phyloP scores from a whole-genome alignment of 2,888 invertebrate species.

The Seira sanloemensis region DNA sequence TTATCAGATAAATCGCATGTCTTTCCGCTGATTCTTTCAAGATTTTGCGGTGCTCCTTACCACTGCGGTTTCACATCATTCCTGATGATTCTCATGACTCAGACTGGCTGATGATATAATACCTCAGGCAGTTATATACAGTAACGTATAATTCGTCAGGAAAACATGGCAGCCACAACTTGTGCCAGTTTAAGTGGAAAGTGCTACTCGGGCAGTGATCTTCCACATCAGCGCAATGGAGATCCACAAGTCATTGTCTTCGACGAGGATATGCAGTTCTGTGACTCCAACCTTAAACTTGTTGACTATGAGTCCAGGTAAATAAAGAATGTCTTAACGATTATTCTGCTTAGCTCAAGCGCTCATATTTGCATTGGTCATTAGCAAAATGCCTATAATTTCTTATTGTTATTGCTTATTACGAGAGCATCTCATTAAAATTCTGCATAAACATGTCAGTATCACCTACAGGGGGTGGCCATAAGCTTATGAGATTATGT shows the following conservation, averaged over 20 bases:
- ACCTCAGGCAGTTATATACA: background rate
- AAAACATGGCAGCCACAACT: conserved; percentile 40
- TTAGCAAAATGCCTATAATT: background rate
- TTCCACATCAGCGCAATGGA: conserved; percentile 50
- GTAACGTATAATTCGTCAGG: background rate
- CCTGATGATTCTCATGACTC: conserved; percentile 33
- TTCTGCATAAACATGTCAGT: too few species aligned
- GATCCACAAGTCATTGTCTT: conserved; percentile 66
- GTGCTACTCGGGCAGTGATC: conserved; percentile 64
- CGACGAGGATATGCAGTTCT: conserved; percentile 58
- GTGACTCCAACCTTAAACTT: conserved; percentile 65
- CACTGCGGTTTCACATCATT: background rate
- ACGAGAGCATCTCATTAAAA: background rate
- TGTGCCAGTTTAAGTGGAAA: conserved; percentile 53
- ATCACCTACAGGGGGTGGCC: too few species aligned
- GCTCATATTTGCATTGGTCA: background rate
- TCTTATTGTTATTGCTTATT: background rate
- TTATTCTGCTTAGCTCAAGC: background rate
- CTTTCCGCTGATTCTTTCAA: conserved; percentile 8
- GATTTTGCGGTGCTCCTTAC: background rate
- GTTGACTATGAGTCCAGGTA: conserved; percentile 68
- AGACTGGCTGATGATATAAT: background rate
- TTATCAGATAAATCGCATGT: background rate
- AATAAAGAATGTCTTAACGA: conserved; percentile 16
- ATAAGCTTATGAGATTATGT: too few species aligned